Percentiles rank a stretch among this genome's conserved stretches.
These are phyloP conservation scores for Sparus aurata DNA, from an alignment of 2,797 vertebrate species.

Conservation along the genomic window DNA sequence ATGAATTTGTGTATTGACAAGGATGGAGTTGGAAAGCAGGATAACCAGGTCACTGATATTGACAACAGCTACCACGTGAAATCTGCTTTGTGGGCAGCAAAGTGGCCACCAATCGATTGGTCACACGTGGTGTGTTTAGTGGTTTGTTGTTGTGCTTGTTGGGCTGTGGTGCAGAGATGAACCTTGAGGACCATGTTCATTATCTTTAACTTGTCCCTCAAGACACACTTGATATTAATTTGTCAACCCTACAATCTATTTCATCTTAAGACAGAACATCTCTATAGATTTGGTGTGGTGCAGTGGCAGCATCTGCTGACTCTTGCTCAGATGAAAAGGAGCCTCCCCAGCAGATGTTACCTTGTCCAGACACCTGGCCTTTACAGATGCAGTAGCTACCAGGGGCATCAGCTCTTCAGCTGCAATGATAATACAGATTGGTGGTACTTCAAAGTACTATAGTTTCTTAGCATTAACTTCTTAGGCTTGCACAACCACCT, in stretches of 20 bases:
- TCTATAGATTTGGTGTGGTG: conserved; percentile 26
- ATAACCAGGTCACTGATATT: conserved; percentile 87
- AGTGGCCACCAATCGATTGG: conserved; percentile 84
- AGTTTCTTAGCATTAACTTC: neutral
- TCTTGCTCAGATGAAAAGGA: conserved; percentile 50
- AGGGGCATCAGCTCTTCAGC: conserved; percentile 16
- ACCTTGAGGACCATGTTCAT: conserved; percentile 28
- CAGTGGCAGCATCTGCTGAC: conserved; percentile 53
- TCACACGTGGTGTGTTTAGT: conserved; percentile 73
- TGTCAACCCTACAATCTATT: conserved; percentile 37
- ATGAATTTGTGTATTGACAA: conserved; percentile 82
- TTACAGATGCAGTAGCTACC: conserved; percentile 46
- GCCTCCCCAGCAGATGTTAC: conserved; percentile 52
- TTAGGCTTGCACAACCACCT: neutral
- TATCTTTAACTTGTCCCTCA: conserved; percentile 30
- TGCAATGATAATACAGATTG: conserved; percentile 26
- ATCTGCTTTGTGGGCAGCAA: conserved; percentile 79
- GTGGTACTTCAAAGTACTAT: conserved; percentile 11
- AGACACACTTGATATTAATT: conserved; percentile 36
- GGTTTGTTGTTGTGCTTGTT: conserved; percentile 56
- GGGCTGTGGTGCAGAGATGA: conserved; percentile 27
- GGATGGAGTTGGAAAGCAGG: conserved; percentile 65
- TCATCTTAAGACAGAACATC: conserved; percentile 41
- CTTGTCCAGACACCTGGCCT: conserved; percentile 47
- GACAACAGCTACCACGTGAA: conserved; percentile 81